These are phyloP conservation scores for Grallaria varia DNA, from an alignment of 2,113 vertebrate species.

Conservation along the genomic window DNA sequence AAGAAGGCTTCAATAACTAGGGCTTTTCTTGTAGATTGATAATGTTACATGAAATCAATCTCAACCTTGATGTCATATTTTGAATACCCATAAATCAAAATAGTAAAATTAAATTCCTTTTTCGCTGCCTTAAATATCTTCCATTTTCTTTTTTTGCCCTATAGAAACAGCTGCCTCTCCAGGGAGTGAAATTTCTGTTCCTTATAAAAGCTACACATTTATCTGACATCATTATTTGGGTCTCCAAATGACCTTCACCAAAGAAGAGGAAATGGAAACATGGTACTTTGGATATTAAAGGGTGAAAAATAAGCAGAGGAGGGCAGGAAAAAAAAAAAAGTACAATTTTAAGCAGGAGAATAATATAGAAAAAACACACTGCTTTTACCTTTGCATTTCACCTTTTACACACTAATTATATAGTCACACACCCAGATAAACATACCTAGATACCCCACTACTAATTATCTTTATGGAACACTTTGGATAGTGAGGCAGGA, in stretches of 20 bases:
- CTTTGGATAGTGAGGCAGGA: not conserved
- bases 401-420: not conserved
- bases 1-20: not conserved
- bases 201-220: not conserved
- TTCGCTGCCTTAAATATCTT: not conserved
- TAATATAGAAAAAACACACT: not conserved
- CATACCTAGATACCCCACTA: not conserved
- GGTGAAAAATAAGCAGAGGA: not conserved
- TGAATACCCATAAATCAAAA: not conserved
- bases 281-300: not conserved
- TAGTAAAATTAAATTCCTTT: not conserved
- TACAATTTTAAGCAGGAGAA: not conserved
- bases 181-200: not conserved
- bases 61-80: not conserved
- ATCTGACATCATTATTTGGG: not conserved
- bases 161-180: not conserved
- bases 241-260: not conserved
- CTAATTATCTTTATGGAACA: not conserved
- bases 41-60: not conserved
- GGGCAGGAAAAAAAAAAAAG: not conserved
- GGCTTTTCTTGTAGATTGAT: not conserved
- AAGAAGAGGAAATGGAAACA: not conserved
- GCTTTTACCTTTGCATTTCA: not conserved
- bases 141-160: not conserved
- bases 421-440: not conserved